A percentile compares a stretch with the other conserved stretches of the same genome.
Conservation (phyloP, 2,113 vertebrate genomes). For the Thamnophis sirtalis region DNA sequence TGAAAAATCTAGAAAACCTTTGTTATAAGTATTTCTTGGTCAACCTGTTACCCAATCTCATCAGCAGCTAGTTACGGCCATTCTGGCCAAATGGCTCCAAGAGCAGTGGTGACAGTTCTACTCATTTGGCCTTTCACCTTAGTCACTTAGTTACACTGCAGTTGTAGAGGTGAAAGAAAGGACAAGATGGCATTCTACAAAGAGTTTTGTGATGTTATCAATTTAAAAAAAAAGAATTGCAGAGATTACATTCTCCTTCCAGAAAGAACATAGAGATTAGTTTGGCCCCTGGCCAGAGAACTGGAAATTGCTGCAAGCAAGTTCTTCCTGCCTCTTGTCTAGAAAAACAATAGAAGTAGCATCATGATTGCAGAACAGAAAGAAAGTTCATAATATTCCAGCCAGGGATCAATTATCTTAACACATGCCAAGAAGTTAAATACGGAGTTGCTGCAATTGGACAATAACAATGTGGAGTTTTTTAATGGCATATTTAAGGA, state of each 20-base stretch:
- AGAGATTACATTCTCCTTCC: background rate
- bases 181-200: background rate
- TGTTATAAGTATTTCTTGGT: background rate
- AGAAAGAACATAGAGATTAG: background rate
- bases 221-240: background rate
- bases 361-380: background rate
- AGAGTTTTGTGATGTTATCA: background rate
- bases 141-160: background rate
- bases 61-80: background rate
- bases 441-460: background rate
- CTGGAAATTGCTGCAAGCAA: background rate
- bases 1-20: background rate
- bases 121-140: background rate
- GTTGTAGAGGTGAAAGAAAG: background rate
- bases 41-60: background rate
- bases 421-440: background rate
- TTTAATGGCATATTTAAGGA: background rate
- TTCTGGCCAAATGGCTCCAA: background rate
- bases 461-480: background rate
- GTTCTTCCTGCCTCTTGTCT: background rate
- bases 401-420: background rate
- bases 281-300: background rate
- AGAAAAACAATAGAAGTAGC: background rate
- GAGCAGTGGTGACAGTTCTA: background rate
- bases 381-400: background rate